A percentile compares a stretch with the other conserved stretches of the same genome.
Evolutionary conservation across 2,888 invertebrate species (phyloP).

Genomic region (Deilephila elpenor): DNA sequence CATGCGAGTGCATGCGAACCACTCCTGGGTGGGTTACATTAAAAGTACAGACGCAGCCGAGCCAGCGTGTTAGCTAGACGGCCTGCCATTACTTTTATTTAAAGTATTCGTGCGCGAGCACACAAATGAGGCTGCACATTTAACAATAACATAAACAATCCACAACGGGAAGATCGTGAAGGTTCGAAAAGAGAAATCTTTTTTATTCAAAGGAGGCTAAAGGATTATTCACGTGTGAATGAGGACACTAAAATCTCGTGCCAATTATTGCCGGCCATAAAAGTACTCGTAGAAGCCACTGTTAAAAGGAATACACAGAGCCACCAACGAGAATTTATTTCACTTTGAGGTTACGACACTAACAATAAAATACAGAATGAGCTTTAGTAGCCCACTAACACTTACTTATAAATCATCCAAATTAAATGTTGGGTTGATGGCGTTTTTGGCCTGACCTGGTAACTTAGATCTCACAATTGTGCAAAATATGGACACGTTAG

Average conservation of each 20-base stretch:
- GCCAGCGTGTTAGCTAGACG: not conserved
- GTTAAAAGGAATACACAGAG: not conserved
- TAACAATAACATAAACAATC: not conserved
- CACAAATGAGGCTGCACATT: constrained; percentile 7
- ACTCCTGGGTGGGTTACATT: constrained; percentile 1
- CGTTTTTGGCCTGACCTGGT: not conserved
- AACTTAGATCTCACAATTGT: not conserved
- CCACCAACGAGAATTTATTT: not conserved
- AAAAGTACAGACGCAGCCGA: not conserved
- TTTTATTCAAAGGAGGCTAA: constrained; percentile 8
- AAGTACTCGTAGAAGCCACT: not conserved
- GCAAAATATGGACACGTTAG: not conserved
- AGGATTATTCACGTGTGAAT: constrained; percentile 15
- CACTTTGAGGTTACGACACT: not conserved
- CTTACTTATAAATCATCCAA: not conserved
- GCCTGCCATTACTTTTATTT: constrained; percentile 16
- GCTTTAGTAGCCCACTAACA: not conserved
- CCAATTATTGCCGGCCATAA: constrained; percentile 7
- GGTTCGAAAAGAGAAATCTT: constrained; percentile 18
- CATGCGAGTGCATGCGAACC: constrained; percentile 18
- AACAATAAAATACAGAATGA: not conserved
- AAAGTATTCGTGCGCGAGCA: constrained; percentile 7
- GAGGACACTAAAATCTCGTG: constrained; percentile 8
- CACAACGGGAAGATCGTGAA: constrained; percentile 6
- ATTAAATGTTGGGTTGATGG: not conserved